Evolutionary conservation across 2,797 vertebrate species (phyloP).

Genomic region (Podarcis siculus): DNA sequence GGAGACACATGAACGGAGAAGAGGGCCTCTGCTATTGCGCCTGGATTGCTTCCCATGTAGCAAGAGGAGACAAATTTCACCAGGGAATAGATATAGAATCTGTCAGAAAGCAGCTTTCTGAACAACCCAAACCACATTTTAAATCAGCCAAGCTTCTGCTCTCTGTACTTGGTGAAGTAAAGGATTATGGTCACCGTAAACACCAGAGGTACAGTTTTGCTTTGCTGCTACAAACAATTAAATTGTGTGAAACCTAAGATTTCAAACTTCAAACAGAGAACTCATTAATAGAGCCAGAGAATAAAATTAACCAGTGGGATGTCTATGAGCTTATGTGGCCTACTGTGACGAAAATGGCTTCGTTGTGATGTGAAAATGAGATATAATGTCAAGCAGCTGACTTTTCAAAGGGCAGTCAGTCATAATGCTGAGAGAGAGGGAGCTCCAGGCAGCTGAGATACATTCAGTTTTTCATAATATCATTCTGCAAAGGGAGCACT

Average conservation of each 20-base stretch:
- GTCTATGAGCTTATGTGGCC: slow-evolving; percentile 25
- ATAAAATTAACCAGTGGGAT: slow-evolving; percentile 33
- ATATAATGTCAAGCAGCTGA: neutral
- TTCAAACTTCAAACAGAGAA: neutral
- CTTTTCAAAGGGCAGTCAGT: slow-evolving; percentile 22
- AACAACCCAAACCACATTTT: neutral
- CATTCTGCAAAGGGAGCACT: slow-evolving; percentile 8
- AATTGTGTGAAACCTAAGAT: slow-evolving; percentile 13
- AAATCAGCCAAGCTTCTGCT: neutral
- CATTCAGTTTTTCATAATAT: neutral
- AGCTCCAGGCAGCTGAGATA: slow-evolving; percentile 20
- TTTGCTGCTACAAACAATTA: slow-evolving; percentile 27
- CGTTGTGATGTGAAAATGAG: neutral
- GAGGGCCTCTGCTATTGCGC: neutral
- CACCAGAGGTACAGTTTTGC: neutral
- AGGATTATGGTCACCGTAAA: neutral
- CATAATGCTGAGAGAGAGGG: neutral
- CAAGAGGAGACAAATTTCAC: neutral
- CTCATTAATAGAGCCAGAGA: slow-evolving; percentile 18
- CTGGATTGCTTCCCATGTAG: neutral
- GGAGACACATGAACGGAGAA: neutral
- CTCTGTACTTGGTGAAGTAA: neutral
- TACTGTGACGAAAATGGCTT: slow-evolving; percentile 35
- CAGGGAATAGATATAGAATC: neutral
- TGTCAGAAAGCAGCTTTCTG: neutral